Conservation (phyloP, 2,888 invertebrate genomes). For the Salpingus planirostris region DNA sequence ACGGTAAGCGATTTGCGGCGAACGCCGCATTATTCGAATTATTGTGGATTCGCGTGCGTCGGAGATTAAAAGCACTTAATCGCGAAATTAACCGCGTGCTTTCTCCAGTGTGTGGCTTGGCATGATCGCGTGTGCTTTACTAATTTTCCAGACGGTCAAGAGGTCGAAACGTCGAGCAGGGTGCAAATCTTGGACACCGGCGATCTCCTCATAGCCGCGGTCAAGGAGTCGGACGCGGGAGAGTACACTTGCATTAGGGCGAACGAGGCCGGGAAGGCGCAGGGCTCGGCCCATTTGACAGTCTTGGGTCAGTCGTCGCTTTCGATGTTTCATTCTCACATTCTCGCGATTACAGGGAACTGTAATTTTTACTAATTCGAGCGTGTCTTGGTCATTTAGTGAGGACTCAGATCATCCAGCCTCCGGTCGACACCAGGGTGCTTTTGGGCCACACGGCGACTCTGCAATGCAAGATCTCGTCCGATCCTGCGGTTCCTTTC, state of each 20-base stretch:
- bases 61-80: too few species aligned
- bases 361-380: too few species aligned
- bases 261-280: constrained; percentile 82
- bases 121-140: constrained; percentile 17
- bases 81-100: too few species aligned
- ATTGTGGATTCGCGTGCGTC: too few species aligned
- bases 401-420: constrained; percentile 86
- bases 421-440: constrained; percentile 85
- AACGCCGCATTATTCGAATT: too few species aligned
- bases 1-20: constrained; percentile 61
- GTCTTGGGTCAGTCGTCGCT: constrained; percentile 61
- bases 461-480: constrained; percentile 88
- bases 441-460: constrained; percentile 88
- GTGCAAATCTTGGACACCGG: constrained; percentile 80
- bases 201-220: constrained; percentile 79
- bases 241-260: constrained; percentile 81
- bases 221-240: constrained; percentile 75
- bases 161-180: constrained; percentile 61
- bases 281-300: constrained; percentile 71
- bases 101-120: too few species aligned
- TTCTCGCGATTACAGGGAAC: not conserved
- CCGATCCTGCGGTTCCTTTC: constrained; percentile 80
- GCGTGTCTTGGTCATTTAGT: too few species aligned
- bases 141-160: constrained; percentile 47
- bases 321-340: not conserved